phyloP scores from a whole-genome alignment of 2,888 invertebrate species.

The Ariolimax columbianus region DNA sequence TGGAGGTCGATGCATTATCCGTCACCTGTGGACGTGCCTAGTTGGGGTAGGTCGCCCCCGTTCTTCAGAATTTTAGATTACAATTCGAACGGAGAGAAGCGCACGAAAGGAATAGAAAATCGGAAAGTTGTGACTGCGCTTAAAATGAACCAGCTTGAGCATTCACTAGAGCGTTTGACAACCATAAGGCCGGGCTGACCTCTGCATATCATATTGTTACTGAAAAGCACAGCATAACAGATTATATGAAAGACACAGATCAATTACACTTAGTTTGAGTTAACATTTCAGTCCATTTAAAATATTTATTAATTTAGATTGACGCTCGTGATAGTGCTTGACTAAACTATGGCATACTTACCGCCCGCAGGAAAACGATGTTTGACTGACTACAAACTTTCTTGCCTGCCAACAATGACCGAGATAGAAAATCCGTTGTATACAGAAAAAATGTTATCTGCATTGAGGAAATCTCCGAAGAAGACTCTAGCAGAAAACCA shows the following conservation, averaged over 20 bases:
- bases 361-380: slow-evolving; percentile 31
- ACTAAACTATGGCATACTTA: slow-evolving; percentile 27
- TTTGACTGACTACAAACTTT: background rate
- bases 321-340: too few species aligned
- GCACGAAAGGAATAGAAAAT: background rate
- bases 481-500: background rate
- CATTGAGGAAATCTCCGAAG: background rate
- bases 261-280: too few species aligned
- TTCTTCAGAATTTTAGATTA: too few species aligned
- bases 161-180: background rate
- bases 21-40: too few species aligned
- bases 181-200: background rate
- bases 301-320: too few species aligned
- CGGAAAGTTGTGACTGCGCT: background rate
- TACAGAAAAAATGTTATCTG: background rate
- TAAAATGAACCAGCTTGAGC: background rate
- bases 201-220: too few species aligned
- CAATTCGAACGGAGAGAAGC: too few species aligned
- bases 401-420: slow-evolving; percentile 24
- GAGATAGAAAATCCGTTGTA: slow-evolving; percentile 21
- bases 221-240: too few species aligned
- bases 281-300: too few species aligned
- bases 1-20: too few species aligned
- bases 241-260: too few species aligned
- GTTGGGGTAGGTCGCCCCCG: too few species aligned